Percentiles rank a stretch among this genome's conserved stretches.
These are phyloP conservation scores for Eulemur rubriventer DNA, from an alignment of 2,797 vertebrate genomes.

Conservation along the genomic window DNA sequence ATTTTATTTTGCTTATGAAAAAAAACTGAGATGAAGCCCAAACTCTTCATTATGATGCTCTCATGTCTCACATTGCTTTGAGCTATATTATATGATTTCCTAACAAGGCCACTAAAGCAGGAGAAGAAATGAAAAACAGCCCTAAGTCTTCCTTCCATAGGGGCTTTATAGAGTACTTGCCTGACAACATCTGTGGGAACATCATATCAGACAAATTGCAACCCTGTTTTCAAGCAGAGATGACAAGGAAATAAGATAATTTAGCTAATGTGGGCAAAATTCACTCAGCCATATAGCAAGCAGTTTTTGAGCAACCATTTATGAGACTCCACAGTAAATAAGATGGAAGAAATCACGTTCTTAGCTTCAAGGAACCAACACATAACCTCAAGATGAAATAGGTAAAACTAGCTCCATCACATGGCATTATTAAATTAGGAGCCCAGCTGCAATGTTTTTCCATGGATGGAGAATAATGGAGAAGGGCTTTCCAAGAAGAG, in stretches of 20 bases:
- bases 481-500: not conserved
- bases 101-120: not conserved
- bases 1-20: not conserved
- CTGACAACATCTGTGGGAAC: conserved; percentile 14
- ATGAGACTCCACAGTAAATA: not conserved
- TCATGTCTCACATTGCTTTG: not conserved
- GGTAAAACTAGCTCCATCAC: not conserved
- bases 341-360: not conserved
- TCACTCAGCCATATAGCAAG: not conserved
- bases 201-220: not conserved
- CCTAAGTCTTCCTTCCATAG: conserved; percentile 24
- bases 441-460: not conserved
- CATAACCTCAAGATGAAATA: not conserved
- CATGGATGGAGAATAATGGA: not conserved
- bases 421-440: not conserved
- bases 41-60: not conserved
- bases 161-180: not conserved
- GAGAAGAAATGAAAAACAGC: conserved; percentile 25
- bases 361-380: not conserved
- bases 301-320: not conserved
- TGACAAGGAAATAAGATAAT: not conserved
- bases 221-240: conserved; percentile 15
- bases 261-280: not conserved
- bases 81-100: not conserved
- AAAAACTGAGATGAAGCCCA: not conserved